Conservation (phyloP, 2,888 invertebrate genomes). For the Vesta saturnalis region DNA sequence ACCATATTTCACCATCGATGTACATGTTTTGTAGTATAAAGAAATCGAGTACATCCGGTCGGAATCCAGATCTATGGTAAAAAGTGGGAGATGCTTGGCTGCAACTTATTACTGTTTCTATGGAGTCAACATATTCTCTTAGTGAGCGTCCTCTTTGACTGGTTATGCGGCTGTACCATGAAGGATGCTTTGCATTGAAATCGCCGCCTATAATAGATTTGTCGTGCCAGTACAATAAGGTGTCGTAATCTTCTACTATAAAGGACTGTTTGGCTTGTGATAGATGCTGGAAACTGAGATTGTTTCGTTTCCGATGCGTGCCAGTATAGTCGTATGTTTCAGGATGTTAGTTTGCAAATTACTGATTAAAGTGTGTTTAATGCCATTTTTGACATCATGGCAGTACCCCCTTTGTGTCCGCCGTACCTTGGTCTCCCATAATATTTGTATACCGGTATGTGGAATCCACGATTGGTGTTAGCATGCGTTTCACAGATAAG, state of each 20-base stretch:
- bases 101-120: neutral
- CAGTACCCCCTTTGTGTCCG: neutral
- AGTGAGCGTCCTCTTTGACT: neutral
- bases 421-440: neutral
- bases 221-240: neutral
- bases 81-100: neutral
- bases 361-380: neutral
- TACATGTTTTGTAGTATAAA: neutral
- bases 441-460: neutral
- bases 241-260: neutral
- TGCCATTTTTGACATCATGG: neutral
- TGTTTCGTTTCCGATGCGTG: neutral
- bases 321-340: neutral
- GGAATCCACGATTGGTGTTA: neutral
- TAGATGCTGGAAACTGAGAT: neutral
- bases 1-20: neutral
- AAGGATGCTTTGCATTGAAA: neutral
- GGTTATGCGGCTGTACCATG: neutral
- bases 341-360: too few relatives aligned
- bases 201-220: neutral
- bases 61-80: neutral
- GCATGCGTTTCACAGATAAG: neutral
- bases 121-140: neutral
- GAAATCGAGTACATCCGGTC: neutral
- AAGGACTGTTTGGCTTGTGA: neutral